Evolutionary conservation across 1,140 invertebrate species (phyloP).

Genomic region (Drosophila sucinea): DNA sequence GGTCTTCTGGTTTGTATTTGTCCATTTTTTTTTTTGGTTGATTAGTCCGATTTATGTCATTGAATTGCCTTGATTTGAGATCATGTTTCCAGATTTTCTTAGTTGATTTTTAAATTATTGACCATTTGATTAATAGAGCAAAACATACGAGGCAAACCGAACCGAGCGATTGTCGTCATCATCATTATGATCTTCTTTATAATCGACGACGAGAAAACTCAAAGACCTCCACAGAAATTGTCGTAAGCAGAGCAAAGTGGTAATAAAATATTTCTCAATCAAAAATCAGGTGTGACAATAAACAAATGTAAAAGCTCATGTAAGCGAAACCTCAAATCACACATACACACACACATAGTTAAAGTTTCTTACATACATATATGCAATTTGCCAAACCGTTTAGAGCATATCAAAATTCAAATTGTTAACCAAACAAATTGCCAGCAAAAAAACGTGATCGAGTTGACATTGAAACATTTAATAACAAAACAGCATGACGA

Average conservation of each 20-base stretch:
- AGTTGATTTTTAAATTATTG: slow-evolving; percentile 17
- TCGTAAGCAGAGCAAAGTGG: slow-evolving; percentile 28
- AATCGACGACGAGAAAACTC: slow-evolving; percentile 50
- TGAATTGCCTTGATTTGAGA: slow-evolving; percentile 1
- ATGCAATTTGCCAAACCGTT: slow-evolving; percentile 72
- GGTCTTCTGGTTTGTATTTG: slow-evolving; percentile 20
- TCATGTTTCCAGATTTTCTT: slow-evolving; percentile 3
- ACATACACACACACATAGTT: slow-evolving; percentile 4
- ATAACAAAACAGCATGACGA: slow-evolving; percentile 32
- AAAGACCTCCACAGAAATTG: slow-evolving; percentile 43
- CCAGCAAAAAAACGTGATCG: slow-evolving; percentile 66
- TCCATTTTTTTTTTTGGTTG: slow-evolving; percentile 5
- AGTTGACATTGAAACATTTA: slow-evolving; percentile 69
- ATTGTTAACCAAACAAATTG: slow-evolving; percentile 62
- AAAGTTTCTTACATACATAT: slow-evolving; percentile 4
- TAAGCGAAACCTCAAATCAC: slow-evolving; percentile 41
- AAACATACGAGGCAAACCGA: background rate
- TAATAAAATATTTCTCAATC: slow-evolving; percentile 30
- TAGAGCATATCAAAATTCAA: slow-evolving; percentile 69
- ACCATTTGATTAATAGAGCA: slow-evolving; percentile 60
- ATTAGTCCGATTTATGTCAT: background rate
- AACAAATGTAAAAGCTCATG: slow-evolving; percentile 60
- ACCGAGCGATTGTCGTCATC: slow-evolving; percentile 19
- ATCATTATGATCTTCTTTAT: slow-evolving; percentile 23
- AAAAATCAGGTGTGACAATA: slow-evolving; percentile 44